Conservation (phyloP, 2,888 invertebrate genomes). For the Drosophila birchii region DNA sequence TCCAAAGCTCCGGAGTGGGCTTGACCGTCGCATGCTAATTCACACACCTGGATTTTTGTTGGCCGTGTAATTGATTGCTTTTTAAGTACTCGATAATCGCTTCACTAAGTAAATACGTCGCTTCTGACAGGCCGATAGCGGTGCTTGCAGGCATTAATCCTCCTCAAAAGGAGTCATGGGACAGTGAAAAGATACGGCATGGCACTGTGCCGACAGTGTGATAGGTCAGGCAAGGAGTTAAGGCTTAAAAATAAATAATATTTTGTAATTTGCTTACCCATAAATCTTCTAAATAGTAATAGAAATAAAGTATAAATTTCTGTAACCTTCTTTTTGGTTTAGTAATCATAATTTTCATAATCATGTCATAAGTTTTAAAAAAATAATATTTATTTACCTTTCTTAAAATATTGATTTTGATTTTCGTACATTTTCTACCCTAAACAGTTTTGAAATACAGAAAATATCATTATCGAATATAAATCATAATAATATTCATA, state of each 20-base stretch:
- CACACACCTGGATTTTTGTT: constrained; percentile 7
- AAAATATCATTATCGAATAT: no score
- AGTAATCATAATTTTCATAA: no score
- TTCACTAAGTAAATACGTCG: constrained; percentile 1
- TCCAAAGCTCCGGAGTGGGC: constrained; percentile 9
- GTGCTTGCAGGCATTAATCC: background rate
- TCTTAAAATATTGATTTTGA: no score
- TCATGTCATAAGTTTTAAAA: background rate
- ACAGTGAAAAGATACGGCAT: background rate
- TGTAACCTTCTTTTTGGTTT: no score
- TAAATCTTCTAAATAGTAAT: background rate
- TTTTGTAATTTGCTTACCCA: background rate
- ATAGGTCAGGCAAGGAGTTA: constrained; percentile 13
- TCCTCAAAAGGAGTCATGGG: constrained; percentile 4
- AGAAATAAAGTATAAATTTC: no score
- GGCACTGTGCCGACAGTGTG: background rate
- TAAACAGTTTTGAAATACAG: no score
- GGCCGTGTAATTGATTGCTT: constrained; percentile 25
- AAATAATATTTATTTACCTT: no score
- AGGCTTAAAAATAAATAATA: background rate
- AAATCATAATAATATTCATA: no score
- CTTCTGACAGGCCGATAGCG: constrained; percentile 25
- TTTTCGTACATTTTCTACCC: no score
- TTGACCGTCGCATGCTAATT: constrained; percentile 9
- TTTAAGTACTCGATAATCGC: constrained; percentile 20